Evolutionary conservation across 2,113 vertebrate genomes (phyloP).

Genomic region (Protomyctophum bolini): DNA sequence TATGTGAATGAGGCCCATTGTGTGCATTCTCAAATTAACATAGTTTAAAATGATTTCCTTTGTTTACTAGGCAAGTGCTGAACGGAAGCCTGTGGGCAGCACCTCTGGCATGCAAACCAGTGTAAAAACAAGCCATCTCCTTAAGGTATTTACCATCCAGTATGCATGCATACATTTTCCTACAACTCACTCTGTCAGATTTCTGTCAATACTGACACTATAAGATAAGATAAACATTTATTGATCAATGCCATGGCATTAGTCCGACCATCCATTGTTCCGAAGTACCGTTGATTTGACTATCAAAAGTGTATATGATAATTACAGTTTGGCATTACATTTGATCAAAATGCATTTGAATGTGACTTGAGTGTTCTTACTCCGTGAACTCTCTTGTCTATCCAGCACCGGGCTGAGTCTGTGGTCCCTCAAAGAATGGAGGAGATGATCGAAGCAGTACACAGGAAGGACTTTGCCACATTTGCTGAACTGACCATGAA

Average conservation of each 20-base stretch:
- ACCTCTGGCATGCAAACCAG: conserved; percentile 93
- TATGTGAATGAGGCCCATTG: no score
- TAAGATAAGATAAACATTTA: no score
- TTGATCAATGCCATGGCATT: no score
- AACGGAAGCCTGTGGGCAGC: conserved; percentile 86
- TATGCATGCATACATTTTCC: not conserved
- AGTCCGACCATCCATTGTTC: no score
- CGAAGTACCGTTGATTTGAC: no score
- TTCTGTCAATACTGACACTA: no score
- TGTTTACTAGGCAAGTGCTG: conserved; percentile 83
- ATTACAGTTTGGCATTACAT: not conserved
- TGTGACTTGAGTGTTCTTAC: no score
- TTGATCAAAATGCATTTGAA: not conserved
- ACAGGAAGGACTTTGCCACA: conserved; percentile 80
- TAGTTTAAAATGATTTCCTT: not conserved
- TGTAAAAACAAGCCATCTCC: conserved; percentile 86
- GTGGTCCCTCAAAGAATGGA: conserved; percentile 86
- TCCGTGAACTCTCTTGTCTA: not conserved
- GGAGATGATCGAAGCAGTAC: conserved; percentile 84
- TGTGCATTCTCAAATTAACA: no score
- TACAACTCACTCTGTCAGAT: no score
- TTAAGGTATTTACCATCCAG: conserved; percentile 79
- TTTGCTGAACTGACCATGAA: conserved; percentile 93
- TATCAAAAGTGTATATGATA: no score
- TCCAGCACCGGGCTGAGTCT: conserved; percentile 85